Base-by-base conservation (phyloP, 2,888 invertebrate genomes). In the Craniophora ligustri region DNA sequence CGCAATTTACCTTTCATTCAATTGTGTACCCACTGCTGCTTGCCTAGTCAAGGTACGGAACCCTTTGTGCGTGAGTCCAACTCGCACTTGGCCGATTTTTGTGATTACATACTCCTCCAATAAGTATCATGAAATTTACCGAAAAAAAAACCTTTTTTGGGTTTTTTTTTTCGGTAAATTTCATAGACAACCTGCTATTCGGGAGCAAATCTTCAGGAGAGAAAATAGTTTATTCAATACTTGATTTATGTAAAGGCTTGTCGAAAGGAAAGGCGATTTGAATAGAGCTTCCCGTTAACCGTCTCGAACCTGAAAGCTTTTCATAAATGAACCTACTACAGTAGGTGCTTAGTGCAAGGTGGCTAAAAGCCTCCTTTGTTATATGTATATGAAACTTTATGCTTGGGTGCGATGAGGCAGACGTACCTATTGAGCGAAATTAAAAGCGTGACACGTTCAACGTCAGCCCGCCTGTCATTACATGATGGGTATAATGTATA, bases 251-350 rank as follows among this genome's bases (percentile, higher is more conserved):
- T 85, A 83, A 87, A 88, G 84, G 85, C 84, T 84, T 80, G 81
- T 81, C 79, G 81, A 82, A 79, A 82, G 85, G 82, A 82, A 83
- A 81, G 85, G 80, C 82, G 84, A 91, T 89, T 90, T 91, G 89
- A 91, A 92, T 92, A 89, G 88, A 84, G 80, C 81, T 84, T 82
- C 79, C 83, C 78, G 81, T 81, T 85, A 83, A 83, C 81, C 79
- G 81, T 82, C 82, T 87, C 83, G 85, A 86, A 88, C 82, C 85
- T 90, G 87, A 90, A 91, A 91, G 90, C 90, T 89, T 90, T 91
- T 90, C 89, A 89, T 89, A 90, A 91, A 89, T 86, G 88, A 84
- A 85, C 81, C 78, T 74, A 71, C 76, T 64, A 72, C 62, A 65
- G 79, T 72, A 76, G 81, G 81, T 82, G 86, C 86, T 87, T 82